Percentiles rank a stretch among this genome's conserved stretches.
Conservation (phyloP, 2,888 invertebrate genomes). For the Agriotes lineatus region DNA sequence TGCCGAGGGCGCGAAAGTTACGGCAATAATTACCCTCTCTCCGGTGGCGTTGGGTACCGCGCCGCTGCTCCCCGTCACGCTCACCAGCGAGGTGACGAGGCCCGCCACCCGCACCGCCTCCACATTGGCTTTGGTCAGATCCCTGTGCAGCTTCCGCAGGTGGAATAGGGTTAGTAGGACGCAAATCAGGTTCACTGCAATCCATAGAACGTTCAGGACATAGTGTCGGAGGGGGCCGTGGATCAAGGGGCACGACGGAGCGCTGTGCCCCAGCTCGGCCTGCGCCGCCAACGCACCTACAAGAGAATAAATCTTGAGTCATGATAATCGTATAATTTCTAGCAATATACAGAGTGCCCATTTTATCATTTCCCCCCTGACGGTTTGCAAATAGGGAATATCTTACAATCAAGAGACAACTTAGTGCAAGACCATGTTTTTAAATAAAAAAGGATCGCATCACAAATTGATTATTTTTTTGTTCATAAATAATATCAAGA, state of each 20-base stretch:
- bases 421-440: no score
- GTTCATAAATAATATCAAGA: no score
- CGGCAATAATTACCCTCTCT: conserved; percentile 53
- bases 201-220: conserved; percentile 92
- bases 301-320: no score
- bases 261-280: conserved; percentile 80
- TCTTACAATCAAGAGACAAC: no score
- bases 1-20: background rate
- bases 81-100: conserved; percentile 85
- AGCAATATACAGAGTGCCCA: no score
- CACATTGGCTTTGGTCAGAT: conserved; percentile 86
- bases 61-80: conserved; percentile 78
- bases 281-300: conserved; percentile 85
- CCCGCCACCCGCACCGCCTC: conserved; percentile 87
- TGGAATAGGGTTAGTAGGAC: conserved; percentile 87
- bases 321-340: no score
- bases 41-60: conserved; percentile 64
- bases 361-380: no score
- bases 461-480: no score
- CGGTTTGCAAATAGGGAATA: no score
- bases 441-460: no score
- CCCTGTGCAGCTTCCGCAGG: conserved; percentile 83
- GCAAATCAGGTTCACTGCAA: conserved; percentile 88
- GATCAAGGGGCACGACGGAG: conserved; percentile 87
- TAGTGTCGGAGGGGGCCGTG: conserved; percentile 91